phyloP scores from a whole-genome alignment of 1,140 invertebrate species.

The Pseudachorutes palmiensis region DNA sequence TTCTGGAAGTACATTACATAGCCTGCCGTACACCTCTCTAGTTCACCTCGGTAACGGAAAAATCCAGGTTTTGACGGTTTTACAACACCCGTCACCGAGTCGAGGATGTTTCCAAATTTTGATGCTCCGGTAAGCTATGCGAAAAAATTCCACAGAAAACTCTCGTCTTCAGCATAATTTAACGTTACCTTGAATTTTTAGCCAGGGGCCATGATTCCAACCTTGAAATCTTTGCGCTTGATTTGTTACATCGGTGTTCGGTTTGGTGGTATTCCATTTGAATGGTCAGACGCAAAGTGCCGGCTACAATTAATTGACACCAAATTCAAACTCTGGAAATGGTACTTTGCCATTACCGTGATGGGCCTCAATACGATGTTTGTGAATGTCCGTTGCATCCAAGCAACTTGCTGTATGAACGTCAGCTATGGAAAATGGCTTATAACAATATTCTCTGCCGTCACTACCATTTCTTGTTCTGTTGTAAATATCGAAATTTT shows the following conservation, averaged over 20 bases:
- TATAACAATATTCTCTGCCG: not conserved
- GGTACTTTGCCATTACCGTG: not conserved
- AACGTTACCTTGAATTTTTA: too few relatives aligned
- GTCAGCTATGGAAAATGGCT: not conserved
- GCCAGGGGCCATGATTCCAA: not conserved
- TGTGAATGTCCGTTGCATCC: not conserved
- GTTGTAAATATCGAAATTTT: not conserved
- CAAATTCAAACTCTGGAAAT: not conserved
- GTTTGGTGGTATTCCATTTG: not conserved
- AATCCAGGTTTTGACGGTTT: too few relatives aligned
- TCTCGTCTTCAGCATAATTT: too few relatives aligned
- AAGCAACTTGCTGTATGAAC: constrained; percentile 3
- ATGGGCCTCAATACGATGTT: not conserved
- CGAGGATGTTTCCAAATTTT: too few relatives aligned
- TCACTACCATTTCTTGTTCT: not conserved
- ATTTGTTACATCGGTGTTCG: not conserved
- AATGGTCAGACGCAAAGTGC: not conserved
- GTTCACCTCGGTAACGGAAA: too few relatives aligned
- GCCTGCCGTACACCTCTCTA: too few relatives aligned
- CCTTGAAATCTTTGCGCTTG: not conserved
- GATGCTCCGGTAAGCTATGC: too few relatives aligned
- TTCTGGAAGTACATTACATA: too few relatives aligned
- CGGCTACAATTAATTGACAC: not conserved
- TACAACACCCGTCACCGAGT: too few relatives aligned
- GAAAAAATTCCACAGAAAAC: too few relatives aligned